These are phyloP conservation scores for Halcyon senegalensis DNA, from an alignment of 2,113 vertebrate species.

Conservation along the genomic window DNA sequence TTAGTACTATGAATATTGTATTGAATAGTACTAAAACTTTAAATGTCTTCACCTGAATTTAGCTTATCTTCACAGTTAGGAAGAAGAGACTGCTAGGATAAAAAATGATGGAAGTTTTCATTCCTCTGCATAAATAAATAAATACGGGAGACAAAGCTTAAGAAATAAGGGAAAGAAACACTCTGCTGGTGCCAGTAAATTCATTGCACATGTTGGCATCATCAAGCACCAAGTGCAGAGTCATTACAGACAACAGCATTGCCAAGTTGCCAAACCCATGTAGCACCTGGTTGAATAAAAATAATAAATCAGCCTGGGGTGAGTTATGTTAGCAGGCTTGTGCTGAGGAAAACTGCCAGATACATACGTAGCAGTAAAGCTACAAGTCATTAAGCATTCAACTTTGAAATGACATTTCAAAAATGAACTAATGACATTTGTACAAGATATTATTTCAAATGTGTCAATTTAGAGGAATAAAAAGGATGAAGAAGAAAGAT, in stretches of 20 bases:
- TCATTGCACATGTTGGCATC: accelerated
- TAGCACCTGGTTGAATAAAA: conserved; percentile 41
- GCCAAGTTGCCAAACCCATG: conserved; percentile 25
- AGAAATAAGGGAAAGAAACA: conserved; percentile 23
- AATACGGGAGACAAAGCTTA: neutral
- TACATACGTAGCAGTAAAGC: neutral
- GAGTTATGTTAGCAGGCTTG: neutral
- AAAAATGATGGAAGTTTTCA: neutral
- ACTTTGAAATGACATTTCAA: conserved; percentile 5
- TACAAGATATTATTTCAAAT: neutral
- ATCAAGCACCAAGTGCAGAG: neutral
- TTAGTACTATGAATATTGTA: neutral
- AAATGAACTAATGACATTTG: neutral
- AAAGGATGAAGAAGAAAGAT: neutral
- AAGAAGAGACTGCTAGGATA: neutral
- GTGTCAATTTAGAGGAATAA: neutral
- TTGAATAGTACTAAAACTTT: neutral
- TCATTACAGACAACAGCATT: neutral
- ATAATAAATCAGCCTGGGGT: conserved; percentile 20
- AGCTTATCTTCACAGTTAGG: neutral
- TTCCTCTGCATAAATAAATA: neutral
- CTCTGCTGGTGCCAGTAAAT: neutral
- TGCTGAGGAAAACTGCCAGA: neutral
- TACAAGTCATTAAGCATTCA: neutral
- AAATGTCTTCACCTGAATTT: neutral